Base-by-base conservation (phyloP, 2,888 invertebrate species). In the Cephus nigrinus region DNA sequence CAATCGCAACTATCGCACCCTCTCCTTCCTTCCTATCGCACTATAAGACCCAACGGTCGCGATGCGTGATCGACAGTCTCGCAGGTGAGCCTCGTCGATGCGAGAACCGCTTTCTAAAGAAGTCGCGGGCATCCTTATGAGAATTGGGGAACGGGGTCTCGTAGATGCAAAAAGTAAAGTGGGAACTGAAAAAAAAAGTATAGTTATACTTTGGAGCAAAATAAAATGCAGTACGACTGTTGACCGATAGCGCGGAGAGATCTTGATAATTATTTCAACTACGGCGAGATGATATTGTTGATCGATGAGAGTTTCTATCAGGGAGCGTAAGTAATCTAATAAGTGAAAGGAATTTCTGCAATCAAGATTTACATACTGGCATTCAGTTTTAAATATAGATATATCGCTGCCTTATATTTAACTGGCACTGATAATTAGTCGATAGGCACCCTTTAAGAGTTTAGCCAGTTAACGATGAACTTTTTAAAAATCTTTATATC, bases 81-180 rank as follows among this genome's bases (percentile, higher is more conserved):
- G 55, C 55, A 55, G 23, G 55, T 55, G 55, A 55, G 23, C 23
- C 23, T 55, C 55, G 23, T 55, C 76, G 80, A 75, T 78, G 79
- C 80, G 80, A 81, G 79, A 83, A 76, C 79, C 80, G 81, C 83
- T 83, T 83, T 83, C 83, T 83, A 82, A 78, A 79, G 76, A 69
- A 68, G 74, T 69, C 74, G 72, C 75, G 74, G 78, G 78, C 79
- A 81, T 82, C 80, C 81, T 80, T 80, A 40, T 75, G 76, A 72
- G 80, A 78, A 80, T 78, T 80, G 76, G 77, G 77, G 55, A 55
- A 55, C 55, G 55, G 55, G 55, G 55, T 55, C 55, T 55, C 23
- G 55, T 55, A 55, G 55, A 55, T 55, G 23, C 2, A 55, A 55
- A 55, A 55, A 55, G 23, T 55, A 55, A 55, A 15, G 55, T 1